Percentiles rank a stretch among this genome's conserved stretches.
phyloP scores from a whole-genome alignment of 37 sponge, comb jelly and placozoan genomes.

The Chondrosia reniformis region DNA sequence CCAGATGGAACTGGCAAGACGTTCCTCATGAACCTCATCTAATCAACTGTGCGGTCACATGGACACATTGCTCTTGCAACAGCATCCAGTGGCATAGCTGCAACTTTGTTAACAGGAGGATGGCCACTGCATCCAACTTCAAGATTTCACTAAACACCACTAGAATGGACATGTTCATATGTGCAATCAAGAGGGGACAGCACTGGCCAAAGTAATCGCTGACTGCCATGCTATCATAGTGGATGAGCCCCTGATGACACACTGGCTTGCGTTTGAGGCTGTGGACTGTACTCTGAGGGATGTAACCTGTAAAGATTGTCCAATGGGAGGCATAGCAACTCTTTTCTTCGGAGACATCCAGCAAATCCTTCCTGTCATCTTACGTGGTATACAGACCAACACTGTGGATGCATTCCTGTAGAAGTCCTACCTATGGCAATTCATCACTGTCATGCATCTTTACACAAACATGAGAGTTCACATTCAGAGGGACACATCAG shows the following conservation, averaged over 20 bases:
- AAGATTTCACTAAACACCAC: no score
- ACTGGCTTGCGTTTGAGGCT: constrained; percentile 15
- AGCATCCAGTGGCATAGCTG: constrained; percentile 40
- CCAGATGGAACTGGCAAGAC: constrained; percentile 48
- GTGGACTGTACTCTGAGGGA: constrained; percentile 18
- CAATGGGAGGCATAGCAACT: constrained; percentile 17
- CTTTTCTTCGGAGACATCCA: constrained; percentile 34
- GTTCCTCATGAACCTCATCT: constrained; percentile 25
- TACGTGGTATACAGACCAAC: neutral
- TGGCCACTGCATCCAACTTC: constrained; percentile 31
- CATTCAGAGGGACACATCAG: neutral
- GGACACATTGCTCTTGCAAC: constrained; percentile 24
- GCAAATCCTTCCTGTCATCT: constrained; percentile 30
- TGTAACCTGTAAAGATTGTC: neutral
- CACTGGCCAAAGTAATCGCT: constrained; percentile 1
- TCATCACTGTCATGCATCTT: neutral
- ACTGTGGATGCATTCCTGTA: constrained; percentile 25
- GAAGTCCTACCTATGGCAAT: constrained; percentile 18
- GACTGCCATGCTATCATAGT: constrained; percentile 13
- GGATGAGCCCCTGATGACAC: constrained; percentile 15
- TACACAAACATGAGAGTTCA: constrained; percentile 14
- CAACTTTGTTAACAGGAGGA: constrained; percentile 24
- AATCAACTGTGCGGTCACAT: constrained; percentile 13
- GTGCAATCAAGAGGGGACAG: no score
- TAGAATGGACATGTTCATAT: no score